Evolutionary conservation across 2,888 invertebrate species (phyloP).

Genomic region (Caenorhabditis panamensis): DNA sequence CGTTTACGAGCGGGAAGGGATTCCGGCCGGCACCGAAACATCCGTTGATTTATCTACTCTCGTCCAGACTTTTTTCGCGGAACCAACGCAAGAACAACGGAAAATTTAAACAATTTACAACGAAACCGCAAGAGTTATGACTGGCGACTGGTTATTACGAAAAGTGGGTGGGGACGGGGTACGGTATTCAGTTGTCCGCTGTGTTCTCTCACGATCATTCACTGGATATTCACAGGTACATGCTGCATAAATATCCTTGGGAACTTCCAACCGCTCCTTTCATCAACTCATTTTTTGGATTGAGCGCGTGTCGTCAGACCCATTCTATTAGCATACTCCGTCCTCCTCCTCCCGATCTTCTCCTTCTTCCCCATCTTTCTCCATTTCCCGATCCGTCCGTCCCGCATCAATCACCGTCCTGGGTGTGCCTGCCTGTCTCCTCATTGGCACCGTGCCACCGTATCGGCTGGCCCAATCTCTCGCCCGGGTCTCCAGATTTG

Average conservation of each 20-base stretch:
- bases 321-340: conserved; percentile 17
- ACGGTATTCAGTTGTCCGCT: conserved; percentile 4
- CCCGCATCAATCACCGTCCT: conserved; percentile 35
- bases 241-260: too few relatives aligned
- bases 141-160: conserved; percentile 7
- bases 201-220: too few relatives aligned
- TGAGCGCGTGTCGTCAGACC: conserved; percentile 4
- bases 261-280: too few relatives aligned
- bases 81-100: neutral
- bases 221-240: too few relatives aligned
- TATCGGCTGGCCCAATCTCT: conserved; percentile 14
- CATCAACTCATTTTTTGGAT: too few relatives aligned
- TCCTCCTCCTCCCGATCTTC: neutral
- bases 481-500: conserved; percentile 29
- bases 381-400: neutral
- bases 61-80: neutral
- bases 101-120: neutral
- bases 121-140: conserved; percentile 13
- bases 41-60: conserved; percentile 17
- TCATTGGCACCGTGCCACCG: conserved; percentile 57
- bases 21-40: conserved; percentile 17
- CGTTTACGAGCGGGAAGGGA: conserved; percentile 19
- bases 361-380: neutral
- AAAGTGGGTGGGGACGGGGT: neutral
- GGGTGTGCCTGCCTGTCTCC: conserved; percentile 44